A percentile compares a stretch with the other conserved stretches of the same genome.
phyloP scores from a whole-genome alignment of 2,888 invertebrate species.

The Apamea anceps region DNA sequence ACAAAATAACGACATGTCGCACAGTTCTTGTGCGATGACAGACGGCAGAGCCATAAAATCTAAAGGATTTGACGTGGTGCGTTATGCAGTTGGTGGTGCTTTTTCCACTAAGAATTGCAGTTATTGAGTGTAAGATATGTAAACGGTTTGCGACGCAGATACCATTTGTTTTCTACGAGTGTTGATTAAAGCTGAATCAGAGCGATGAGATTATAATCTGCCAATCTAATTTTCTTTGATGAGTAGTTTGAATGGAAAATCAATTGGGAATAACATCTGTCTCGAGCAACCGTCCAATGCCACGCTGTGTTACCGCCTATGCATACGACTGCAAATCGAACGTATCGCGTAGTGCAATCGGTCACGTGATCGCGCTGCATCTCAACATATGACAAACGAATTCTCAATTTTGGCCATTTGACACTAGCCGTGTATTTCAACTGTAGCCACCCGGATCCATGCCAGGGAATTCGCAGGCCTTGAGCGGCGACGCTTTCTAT shows the following conservation, averaged over 20 bases:
- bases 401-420: constrained; percentile 83
- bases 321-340: constrained; percentile 46
- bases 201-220: constrained; percentile 32
- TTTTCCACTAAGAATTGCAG: background rate
- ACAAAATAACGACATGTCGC: background rate
- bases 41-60: background rate
- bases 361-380: constrained; percentile 68
- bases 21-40: background rate
- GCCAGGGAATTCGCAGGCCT: constrained; percentile 88
- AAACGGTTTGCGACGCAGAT: constrained; percentile 1
- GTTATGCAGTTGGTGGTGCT: background rate
- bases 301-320: constrained; percentile 35
- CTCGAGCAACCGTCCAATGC: constrained; percentile 46
- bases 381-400: constrained; percentile 77
- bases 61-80: background rate
- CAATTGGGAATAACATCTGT: constrained; percentile 48
- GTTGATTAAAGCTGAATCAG: constrained; percentile 17
- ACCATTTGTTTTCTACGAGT: constrained; percentile 11
- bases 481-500: constrained; percentile 81
- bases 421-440: constrained; percentile 77
- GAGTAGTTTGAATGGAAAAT: constrained; percentile 47
- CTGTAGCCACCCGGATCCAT: constrained; percentile 80
- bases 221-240: constrained; percentile 47
- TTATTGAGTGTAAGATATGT: background rate
- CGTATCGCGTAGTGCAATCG: constrained; percentile 48